These are phyloP conservation scores for Sebastes taczanowskii DNA, from an alignment of 2,797 vertebrate genomes.

Conservation along the genomic window DNA sequence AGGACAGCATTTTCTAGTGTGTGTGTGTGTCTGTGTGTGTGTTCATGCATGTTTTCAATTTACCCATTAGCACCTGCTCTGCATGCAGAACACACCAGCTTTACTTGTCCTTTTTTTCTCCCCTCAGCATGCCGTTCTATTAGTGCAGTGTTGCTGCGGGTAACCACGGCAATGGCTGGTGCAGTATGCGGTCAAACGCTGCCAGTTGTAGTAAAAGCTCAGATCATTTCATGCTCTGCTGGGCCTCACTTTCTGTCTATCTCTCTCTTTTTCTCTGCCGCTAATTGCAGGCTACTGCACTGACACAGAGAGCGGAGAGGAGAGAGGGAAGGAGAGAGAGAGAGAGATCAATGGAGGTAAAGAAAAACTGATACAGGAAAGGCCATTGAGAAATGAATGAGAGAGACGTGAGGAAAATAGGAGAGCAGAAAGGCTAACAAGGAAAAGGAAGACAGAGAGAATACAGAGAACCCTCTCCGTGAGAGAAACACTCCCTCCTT, in stretches of 20 bases:
- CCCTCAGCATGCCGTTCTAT: slow-evolving; percentile 43
- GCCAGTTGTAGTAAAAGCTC: slow-evolving; percentile 76
- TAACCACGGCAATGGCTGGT: slow-evolving; percentile 63
- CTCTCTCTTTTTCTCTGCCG: slow-evolving; percentile 13
- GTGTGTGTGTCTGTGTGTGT: not conserved
- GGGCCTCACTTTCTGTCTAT: slow-evolving; percentile 42
- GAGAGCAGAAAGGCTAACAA: not conserved
- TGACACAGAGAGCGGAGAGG: slow-evolving; percentile 17
- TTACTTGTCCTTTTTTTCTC: not conserved
- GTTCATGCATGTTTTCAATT: slow-evolving; percentile 37
- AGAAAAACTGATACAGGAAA: slow-evolving; percentile 32
- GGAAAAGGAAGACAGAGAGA: not conserved
- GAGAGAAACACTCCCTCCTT: not conserved
- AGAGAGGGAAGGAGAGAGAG: slow-evolving; percentile 3
- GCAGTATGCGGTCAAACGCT: slow-evolving; percentile 67
- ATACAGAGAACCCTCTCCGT: not conserved
- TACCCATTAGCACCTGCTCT: slow-evolving; percentile 48
- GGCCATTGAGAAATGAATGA: not conserved
- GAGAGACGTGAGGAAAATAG: not conserved
- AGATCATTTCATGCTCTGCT: slow-evolving; percentile 69
- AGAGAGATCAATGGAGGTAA: slow-evolving; percentile 26
- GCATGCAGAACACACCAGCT: slow-evolving; percentile 43
- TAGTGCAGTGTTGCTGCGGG: slow-evolving; percentile 66
- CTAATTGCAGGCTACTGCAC: slow-evolving; percentile 37
- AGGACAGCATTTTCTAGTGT: not conserved